A percentile compares a stretch with the other conserved stretches of the same genome.
Evolutionary conservation across 1,140 invertebrate species (phyloP).

Genomic region (Mactra quadrangularis): DNA sequence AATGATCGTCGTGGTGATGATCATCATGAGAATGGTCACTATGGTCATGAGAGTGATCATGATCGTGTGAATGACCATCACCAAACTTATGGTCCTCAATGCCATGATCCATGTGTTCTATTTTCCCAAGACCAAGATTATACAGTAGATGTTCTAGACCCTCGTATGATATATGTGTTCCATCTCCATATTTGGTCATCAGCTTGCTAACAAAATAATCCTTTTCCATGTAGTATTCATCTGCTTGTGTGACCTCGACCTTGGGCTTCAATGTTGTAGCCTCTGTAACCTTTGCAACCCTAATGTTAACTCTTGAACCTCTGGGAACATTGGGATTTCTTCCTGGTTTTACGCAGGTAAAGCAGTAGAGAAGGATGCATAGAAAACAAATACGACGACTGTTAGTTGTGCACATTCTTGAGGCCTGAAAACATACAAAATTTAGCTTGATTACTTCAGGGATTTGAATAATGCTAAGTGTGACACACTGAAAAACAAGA

Average conservation of each 20-base stretch:
- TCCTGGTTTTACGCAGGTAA: not conserved
- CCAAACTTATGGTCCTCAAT: not conserved
- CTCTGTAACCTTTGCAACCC: not conserved
- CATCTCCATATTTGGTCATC: slow-evolving; percentile 51
- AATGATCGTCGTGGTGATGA: slow-evolving; percentile 3
- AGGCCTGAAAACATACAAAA: not conserved
- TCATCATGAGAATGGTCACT: not conserved
- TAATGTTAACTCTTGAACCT: not conserved
- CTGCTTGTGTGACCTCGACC: not conserved
- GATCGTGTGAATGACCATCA: slow-evolving; percentile 7
- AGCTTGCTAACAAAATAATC: slow-evolving; percentile 37
- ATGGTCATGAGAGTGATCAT: slow-evolving; percentile 30
- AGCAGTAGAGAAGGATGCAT: slow-evolving; percentile 24
- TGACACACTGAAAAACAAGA: too few species aligned
- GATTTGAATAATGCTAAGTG: too few species aligned
- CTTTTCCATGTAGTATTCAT: slow-evolving; percentile 20
- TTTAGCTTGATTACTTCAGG: too few species aligned
- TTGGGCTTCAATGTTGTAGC: not conserved
- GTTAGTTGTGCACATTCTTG: slow-evolving; percentile 8
- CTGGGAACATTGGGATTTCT: not conserved
- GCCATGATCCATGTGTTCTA: not conserved
- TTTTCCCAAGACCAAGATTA: slow-evolving; percentile 30
- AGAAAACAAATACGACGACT: slow-evolving; percentile 13
- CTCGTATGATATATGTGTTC: slow-evolving; percentile 22
- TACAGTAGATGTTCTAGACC: slow-evolving; percentile 45